Conservation (phyloP, 1,140 invertebrate genomes). For the Medauroidea extradentata region DNA sequence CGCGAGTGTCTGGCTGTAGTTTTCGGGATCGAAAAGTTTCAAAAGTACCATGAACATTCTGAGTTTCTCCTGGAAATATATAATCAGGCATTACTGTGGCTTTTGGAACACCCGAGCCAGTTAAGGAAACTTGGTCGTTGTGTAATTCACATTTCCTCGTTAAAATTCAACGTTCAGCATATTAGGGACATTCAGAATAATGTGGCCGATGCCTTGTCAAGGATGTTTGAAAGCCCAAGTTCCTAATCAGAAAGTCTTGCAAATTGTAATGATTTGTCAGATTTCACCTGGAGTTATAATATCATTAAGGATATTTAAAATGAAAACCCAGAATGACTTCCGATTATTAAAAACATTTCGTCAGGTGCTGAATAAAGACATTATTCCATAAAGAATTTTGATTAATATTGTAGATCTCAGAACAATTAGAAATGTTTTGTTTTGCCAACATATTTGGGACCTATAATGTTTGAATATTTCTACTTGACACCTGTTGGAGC, state of each 20-base stretch:
- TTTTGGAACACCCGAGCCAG: background rate
- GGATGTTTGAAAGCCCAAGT: background rate
- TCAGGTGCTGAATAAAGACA: background rate
- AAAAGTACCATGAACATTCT: conserved; percentile 36
- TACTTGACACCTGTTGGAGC: background rate
- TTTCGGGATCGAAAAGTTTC: conserved; percentile 42
- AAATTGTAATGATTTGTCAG: background rate
- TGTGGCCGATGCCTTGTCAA: background rate
- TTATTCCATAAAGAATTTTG: background rate
- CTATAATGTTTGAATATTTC: background rate
- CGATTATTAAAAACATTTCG: background rate
- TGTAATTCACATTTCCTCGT: background rate
- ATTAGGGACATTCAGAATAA: background rate
- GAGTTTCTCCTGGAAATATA: background rate
- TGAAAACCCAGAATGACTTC: background rate
- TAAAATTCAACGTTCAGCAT: background rate
- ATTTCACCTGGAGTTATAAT: background rate
- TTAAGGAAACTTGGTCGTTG: background rate
- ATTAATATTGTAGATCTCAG: background rate
- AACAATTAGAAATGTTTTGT: background rate
- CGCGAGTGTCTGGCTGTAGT: conserved; percentile 44
- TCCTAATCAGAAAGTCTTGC: background rate
- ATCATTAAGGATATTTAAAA: background rate
- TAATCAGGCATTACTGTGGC: background rate
- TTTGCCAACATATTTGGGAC: background rate